Percentiles rank a stretch among this genome's conserved stretches.
These are phyloP conservation scores for Lytechinus variegatus DNA, from an alignment of 35 echinoderm and acorn worm species.

Conservation along the genomic window DNA sequence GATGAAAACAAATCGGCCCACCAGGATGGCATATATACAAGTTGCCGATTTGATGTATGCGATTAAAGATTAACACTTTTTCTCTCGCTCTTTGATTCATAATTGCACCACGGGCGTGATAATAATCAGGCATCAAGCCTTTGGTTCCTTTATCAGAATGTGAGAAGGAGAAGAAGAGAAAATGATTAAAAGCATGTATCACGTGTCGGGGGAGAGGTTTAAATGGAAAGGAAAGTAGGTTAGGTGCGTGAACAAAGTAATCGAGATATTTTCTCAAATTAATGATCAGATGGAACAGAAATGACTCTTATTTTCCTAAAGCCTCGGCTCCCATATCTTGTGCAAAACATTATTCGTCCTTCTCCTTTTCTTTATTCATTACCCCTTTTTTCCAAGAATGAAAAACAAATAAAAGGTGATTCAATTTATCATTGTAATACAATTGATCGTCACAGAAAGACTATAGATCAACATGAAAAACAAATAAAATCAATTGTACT, in stretches of 20 bases:
- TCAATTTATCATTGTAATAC: too few species aligned
- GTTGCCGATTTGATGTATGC: slow-evolving; percentile 8
- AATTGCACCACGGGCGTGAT: slow-evolving; percentile 3
- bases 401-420: too few species aligned
- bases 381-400: too few species aligned
- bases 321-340: not conserved
- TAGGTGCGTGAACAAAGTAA: not conserved
- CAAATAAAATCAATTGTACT: too few species aligned
- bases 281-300: not conserved
- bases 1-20: not conserved
- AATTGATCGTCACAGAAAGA: too few species aligned
- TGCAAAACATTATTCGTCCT: not conserved
- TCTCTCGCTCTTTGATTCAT: slow-evolving; percentile 11
- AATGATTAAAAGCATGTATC: slow-evolving; percentile 20
- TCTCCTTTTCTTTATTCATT: not conserved
- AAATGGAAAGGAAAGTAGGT: not conserved
- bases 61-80: slow-evolving; percentile 20
- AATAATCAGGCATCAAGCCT: not conserved
- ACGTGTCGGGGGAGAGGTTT: not conserved
- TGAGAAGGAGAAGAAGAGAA: not conserved
- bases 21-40: not conserved
- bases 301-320: not conserved
- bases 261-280: not conserved
- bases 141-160: not conserved
- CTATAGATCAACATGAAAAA: too few species aligned